phyloP scores from a whole-genome alignment of 2,888 invertebrate genomes.

The Megaustenia siamemsis region DNA sequence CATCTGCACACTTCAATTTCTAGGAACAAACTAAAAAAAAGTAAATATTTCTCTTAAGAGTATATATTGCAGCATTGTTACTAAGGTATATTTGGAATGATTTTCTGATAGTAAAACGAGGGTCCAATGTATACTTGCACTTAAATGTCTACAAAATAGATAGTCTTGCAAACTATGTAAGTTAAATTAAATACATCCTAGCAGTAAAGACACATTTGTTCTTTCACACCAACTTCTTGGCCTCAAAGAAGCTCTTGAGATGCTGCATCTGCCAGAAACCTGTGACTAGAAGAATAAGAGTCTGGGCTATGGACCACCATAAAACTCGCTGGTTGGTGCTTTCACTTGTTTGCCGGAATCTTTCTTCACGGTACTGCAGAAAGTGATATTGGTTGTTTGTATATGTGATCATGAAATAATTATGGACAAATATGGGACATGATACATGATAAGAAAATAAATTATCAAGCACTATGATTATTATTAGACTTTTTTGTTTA shows the following conservation, averaged over 20 bases:
- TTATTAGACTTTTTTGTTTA: too few relatives aligned
- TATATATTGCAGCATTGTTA: too few relatives aligned
- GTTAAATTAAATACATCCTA: not conserved
- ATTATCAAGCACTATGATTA: too few relatives aligned
- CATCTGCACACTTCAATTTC: too few relatives aligned
- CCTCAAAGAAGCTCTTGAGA: constrained; percentile 99
- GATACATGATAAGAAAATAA: too few relatives aligned
- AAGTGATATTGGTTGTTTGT: not conserved
- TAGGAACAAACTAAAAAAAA: too few relatives aligned
- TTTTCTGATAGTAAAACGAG: too few relatives aligned
- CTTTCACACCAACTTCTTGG: constrained; percentile 90
- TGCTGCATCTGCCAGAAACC: constrained; percentile 99
- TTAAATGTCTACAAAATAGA: too few relatives aligned
- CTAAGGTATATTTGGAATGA: too few relatives aligned
- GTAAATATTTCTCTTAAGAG: too few relatives aligned
- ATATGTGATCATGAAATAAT: not conserved
- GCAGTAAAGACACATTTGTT: not conserved
- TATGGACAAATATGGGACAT: not conserved
- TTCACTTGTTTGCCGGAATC: constrained; percentile 98
- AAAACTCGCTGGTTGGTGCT: constrained; percentile 90
- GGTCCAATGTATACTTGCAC: too few relatives aligned
- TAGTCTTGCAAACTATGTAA: not conserved
- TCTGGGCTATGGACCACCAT: constrained; percentile 98
- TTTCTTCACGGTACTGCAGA: constrained; percentile 94
- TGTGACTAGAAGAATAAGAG: constrained; percentile 92